Base-by-base conservation (phyloP, 2,113 vertebrate genomes). In the Catharus minimus region DNA sequence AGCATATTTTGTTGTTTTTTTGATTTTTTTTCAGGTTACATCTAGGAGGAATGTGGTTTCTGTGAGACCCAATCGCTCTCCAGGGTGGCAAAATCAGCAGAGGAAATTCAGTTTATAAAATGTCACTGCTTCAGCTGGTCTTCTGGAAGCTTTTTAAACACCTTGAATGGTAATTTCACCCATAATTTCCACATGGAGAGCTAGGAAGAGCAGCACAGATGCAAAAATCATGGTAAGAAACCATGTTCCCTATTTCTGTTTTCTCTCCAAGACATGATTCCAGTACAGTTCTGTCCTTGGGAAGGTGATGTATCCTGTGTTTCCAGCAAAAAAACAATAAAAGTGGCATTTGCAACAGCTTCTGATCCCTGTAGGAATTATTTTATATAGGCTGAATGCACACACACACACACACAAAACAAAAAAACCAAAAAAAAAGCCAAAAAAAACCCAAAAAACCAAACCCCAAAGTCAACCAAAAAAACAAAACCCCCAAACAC, bases 41-140 rank as follows among this genome's bases (percentile, higher is more conserved):
- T 5, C 26, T 52, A 36, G 36, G 18, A 32, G 60, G 47, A 73
- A 79, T 65, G 61, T 10, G 23, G 30, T 61, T 78, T 93, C 44
- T 82, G 15, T 19, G 39, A 77, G 53, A 41, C 5, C 8, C n/a
- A 14, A 46, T 22, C 36, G 36, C 36, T 38, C 36, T 38, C 36
- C 36, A 38, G 10, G 9, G 36, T 38, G 36, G 36, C 36, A 38
- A 38, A 38, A 38, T 38, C 36, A 38, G 58, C 30, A 56, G 58
- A 67, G 5, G 39, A 87, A 87, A 88, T 73, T 68, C 47, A 66
- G 46, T 44, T 76, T 88, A 65, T 67, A 76, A 76, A 92, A 38
- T 57, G 60, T 66, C 74, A 58, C 57, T 10, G 20, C 15, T 85
- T 62, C 30, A 56, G 61, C 65, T 88, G 67, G 47, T 79, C 58